Conservation (phyloP, 2,797 vertebrate genomes). For the Muscicapa comitata region DNA sequence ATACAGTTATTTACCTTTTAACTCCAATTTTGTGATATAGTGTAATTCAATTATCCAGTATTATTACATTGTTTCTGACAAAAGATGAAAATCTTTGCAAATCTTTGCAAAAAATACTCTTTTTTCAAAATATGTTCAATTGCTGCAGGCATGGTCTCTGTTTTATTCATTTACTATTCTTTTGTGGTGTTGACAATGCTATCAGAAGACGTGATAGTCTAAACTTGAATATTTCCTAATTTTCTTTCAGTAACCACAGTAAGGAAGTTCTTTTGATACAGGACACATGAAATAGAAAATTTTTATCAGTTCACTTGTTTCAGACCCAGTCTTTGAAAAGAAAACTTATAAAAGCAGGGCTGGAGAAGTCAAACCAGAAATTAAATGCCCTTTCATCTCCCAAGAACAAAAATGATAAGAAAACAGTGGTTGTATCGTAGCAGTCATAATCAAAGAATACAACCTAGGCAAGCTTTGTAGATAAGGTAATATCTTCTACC, state of each 20-base stretch:
- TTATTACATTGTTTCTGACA: neutral
- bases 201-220: neutral
- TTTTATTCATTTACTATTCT: neutral
- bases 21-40: neutral
- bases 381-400: neutral
- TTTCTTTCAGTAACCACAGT: neutral
- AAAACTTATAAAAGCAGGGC: neutral
- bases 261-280: neutral
- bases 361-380: neutral
- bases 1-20: neutral
- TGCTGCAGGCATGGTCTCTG: neutral
- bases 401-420: neutral
- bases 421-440: neutral
- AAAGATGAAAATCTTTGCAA: neutral
- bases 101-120: neutral
- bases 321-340: neutral
- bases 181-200: neutral
- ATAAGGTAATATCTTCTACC: neutral
- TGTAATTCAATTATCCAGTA: neutral
- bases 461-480: neutral
- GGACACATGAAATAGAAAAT: neutral
- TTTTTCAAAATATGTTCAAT: neutral
- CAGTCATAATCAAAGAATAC: neutral
- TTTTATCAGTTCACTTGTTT: neutral
- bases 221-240: neutral